These are phyloP conservation scores for Cygnus olor DNA, from an alignment of 2,797 vertebrate genomes.

Conservation along the genomic window DNA sequence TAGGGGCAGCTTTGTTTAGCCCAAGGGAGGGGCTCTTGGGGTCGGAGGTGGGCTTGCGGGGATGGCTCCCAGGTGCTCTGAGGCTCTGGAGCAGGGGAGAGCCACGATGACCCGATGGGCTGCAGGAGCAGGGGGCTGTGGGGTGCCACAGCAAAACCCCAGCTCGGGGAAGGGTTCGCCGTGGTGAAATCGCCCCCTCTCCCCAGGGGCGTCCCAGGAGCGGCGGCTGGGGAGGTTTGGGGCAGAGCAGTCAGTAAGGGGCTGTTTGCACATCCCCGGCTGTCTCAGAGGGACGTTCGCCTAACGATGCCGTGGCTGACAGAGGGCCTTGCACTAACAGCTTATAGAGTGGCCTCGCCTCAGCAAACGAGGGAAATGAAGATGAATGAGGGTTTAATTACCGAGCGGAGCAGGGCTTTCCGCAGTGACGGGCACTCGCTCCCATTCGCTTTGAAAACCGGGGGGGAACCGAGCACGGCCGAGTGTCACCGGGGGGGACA, in stretches of 20 bases:
- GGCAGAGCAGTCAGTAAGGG: background rate
- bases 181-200: background rate
- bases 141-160: background rate
- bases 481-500: background rate
- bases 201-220: background rate
- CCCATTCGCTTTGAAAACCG: background rate
- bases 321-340: slow-evolving; percentile 24
- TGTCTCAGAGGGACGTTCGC: background rate
- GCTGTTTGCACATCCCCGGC: background rate
- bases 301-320: background rate
- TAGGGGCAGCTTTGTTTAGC: background rate
- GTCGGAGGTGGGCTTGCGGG: background rate
- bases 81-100: background rate
- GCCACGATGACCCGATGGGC: background rate
- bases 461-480: background rate
- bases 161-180: background rate
- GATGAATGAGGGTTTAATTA: slow-evolving; percentile 68
- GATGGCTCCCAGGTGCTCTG: slow-evolving; percentile 29
- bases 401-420: background rate
- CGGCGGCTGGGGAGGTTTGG: background rate
- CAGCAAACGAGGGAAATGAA: slow-evolving; percentile 53
- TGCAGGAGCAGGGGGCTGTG: background rate
- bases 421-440: fast-evolving
- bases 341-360: slow-evolving; percentile 58
- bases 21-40: background rate